A percentile compares a stretch with the other conserved stretches of the same genome.
phyloP scores from a whole-genome alignment of 1,140 invertebrate genomes.

The Saccostrea echinata region DNA sequence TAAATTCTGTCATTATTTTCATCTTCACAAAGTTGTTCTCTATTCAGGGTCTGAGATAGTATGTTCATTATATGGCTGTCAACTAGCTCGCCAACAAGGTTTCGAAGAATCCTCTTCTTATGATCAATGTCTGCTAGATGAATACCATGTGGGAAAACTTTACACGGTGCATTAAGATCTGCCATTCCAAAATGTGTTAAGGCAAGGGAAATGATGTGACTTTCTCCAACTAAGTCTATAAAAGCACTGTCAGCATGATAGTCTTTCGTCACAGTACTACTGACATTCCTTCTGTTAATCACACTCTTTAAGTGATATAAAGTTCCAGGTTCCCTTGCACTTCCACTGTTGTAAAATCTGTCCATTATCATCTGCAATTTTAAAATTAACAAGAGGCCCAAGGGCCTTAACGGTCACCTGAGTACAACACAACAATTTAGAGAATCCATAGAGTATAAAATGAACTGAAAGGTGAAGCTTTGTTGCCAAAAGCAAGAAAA shows the following conservation, averaged over 20 bases:
- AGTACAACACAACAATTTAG: too few species aligned
- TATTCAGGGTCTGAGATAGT: neutral
- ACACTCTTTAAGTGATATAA: constrained; percentile 36
- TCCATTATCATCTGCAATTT: constrained; percentile 37
- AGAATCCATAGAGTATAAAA: too few species aligned
- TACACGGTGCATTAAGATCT: neutral
- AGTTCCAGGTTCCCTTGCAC: constrained; percentile 10
- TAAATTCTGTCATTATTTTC: neutral
- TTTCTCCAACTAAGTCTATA: too few species aligned
- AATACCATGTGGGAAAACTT: neutral
- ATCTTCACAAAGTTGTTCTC: neutral
- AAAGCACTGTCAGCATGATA: too few species aligned
- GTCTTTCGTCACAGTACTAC: too few species aligned
- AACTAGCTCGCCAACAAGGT: constrained; percentile 9
- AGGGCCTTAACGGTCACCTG: too few species aligned
- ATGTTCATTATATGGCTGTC: constrained; percentile 8
- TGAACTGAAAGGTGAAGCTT: too few species aligned
- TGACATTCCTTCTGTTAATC: constrained; percentile 9
- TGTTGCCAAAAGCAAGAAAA: too few species aligned
- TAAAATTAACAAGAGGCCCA: too few species aligned
- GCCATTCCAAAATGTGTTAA: neutral
- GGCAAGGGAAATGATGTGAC: too few species aligned
- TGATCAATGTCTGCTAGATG: neutral
- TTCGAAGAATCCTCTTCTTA: neutral
- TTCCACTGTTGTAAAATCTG: neutral